A percentile compares a stretch with the other conserved stretches of the same genome.
phyloP scores from a whole-genome alignment of 1,140 invertebrate genomes.

The Drosophila subobscura region DNA sequence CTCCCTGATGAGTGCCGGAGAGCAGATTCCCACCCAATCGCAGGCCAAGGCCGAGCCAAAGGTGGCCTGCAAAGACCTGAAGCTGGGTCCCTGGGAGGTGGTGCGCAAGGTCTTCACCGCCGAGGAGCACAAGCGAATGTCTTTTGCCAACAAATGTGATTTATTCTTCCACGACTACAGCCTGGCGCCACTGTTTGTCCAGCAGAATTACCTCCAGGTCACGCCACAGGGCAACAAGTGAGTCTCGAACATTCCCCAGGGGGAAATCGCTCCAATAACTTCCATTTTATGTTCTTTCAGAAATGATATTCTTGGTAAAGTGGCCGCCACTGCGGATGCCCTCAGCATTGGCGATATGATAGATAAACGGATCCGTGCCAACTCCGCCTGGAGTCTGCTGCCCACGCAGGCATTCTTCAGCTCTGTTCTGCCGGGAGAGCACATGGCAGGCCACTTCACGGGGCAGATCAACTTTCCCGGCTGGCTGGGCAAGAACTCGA shows the following conservation, averaged over 20 bases:
- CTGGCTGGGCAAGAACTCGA: constrained; percentile 98
- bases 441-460: constrained; percentile 91
- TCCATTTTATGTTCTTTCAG: constrained; percentile 61
- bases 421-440: constrained; percentile 94
- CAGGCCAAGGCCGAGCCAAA: constrained; percentile 36
- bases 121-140: constrained; percentile 92
- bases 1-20: constrained; percentile 87
- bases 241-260: constrained; percentile 11
- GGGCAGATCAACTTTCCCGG: constrained; percentile 94
- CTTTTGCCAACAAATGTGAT: constrained; percentile 92
- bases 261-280: too few relatives aligned
- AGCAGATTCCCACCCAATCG: neutral
- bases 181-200: constrained; percentile 96
- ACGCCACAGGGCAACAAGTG: constrained; percentile 88
- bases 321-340: constrained; percentile 92
- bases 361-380: constrained; percentile 90
- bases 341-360: constrained; percentile 94
- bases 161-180: constrained; percentile 99
- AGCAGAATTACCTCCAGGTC: constrained; percentile 97
- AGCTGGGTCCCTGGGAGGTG: constrained; percentile 97
- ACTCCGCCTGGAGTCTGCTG: constrained; percentile 94
- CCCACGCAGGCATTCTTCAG: constrained; percentile 96
- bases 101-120: constrained; percentile 94
- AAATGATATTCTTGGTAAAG: constrained; percentile 86
- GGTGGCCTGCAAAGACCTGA: constrained; percentile 91